phyloP scores from a whole-genome alignment of 2,797 vertebrate species.

The Acanthurus tractus region DNA sequence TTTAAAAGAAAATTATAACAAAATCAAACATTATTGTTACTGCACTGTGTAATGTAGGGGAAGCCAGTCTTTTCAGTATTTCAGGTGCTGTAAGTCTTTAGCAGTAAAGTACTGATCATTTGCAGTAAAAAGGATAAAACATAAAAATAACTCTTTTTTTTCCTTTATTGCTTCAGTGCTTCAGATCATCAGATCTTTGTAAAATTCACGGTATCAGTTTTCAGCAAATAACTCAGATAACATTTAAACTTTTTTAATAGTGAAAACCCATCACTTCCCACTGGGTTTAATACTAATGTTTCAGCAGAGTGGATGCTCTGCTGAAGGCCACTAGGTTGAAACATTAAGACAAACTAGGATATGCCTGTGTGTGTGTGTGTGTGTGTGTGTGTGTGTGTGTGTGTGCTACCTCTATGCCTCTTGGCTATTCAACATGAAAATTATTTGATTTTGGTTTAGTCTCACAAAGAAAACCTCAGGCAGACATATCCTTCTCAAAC shows the following conservation, averaged over 20 bases:
- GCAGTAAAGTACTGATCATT: background rate
- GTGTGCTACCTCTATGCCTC: too few relatives aligned
- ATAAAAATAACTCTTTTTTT: background rate
- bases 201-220: background rate
- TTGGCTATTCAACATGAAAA: too few relatives aligned
- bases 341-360: too few relatives aligned
- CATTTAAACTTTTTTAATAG: slow-evolving; percentile 8
- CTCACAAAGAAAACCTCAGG: too few relatives aligned
- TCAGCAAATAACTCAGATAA: background rate
- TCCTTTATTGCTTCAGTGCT: background rate
- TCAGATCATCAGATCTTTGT: background rate
- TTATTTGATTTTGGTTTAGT: too few relatives aligned
- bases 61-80: background rate
- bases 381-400: too few relatives aligned
- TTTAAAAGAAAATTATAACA: background rate
- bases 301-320: too few relatives aligned
- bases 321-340: too few relatives aligned
- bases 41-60: background rate
- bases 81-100: background rate
- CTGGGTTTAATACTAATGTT: too few relatives aligned
- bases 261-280: background rate
- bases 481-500: too few relatives aligned
- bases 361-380: too few relatives aligned
- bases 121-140: background rate
- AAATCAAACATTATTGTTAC: background rate